Conservation (phyloP, 1,140 invertebrate genomes). For the Sycophaga agraensis region DNA sequence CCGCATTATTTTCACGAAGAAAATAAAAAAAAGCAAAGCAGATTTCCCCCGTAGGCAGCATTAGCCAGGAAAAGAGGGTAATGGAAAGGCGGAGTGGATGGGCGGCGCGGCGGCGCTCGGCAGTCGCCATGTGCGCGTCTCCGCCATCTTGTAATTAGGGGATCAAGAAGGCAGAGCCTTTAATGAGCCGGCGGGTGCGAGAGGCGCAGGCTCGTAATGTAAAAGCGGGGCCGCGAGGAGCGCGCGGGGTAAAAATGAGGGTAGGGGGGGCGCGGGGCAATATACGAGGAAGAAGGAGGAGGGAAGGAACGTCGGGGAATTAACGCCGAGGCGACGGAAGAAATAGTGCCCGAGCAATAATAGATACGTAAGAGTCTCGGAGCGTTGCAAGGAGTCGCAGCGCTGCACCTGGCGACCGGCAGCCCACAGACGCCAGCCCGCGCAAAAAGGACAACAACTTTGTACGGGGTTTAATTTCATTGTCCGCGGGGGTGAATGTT, state of each 20-base stretch:
- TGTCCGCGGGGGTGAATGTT: no score
- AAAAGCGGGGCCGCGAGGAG: constrained; percentile 34
- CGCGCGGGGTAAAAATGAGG: constrained; percentile 35
- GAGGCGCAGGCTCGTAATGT: constrained; percentile 34
- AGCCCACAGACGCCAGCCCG: no score
- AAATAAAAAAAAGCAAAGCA: no score
- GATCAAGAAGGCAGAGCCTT: constrained; percentile 52
- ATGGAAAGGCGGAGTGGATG: background rate
- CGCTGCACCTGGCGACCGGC: background rate
- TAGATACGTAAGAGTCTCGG: constrained; percentile 7
- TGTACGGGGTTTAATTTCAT: no score
- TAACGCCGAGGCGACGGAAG: background rate
- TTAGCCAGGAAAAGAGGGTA: background rate
- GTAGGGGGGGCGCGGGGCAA: background rate
- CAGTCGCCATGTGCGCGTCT: constrained; percentile 44
- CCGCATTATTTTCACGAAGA: no score
- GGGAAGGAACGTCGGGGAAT: background rate
- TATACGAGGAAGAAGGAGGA: background rate
- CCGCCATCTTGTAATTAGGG: constrained; percentile 56
- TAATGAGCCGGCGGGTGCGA: constrained; percentile 50
- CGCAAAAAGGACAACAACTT: no score
- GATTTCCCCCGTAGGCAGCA: no score
- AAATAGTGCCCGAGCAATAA: constrained; percentile 9
- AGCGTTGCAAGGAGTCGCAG: constrained; percentile 1
- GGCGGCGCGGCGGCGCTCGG: no score